These are phyloP conservation scores for Kryptopterus vitreolus DNA, from an alignment of 2,797 vertebrate species.

Conservation along the genomic window DNA sequence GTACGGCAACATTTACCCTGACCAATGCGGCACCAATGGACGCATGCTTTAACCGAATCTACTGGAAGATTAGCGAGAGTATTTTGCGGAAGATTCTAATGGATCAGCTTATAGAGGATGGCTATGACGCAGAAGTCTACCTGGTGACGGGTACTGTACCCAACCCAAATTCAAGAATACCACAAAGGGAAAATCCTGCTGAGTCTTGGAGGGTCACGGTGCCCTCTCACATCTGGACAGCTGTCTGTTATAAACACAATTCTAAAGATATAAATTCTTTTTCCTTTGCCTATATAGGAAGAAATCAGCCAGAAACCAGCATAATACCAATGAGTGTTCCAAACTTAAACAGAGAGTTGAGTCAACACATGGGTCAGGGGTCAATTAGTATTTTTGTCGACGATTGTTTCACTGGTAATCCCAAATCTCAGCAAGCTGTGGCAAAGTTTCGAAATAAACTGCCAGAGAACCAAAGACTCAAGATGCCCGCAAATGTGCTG, in stretches of 20 bases:
- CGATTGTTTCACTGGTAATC: conserved; percentile 26
- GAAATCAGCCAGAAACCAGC: neutral
- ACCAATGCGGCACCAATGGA: conserved; percentile 42
- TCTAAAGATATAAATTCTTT: neutral
- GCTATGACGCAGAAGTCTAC: neutral
- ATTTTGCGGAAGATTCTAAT: conserved; percentile 4
- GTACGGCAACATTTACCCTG: neutral
- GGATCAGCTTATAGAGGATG: neutral
- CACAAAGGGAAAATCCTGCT: neutral
- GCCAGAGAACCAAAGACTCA: neutral
- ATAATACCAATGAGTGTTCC: conserved; percentile 18
- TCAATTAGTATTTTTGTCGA: neutral
- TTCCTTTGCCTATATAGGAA: conserved; percentile 37
- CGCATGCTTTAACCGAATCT: neutral
- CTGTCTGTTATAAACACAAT: conserved; percentile 36
- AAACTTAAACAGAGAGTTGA: neutral
- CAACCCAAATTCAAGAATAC: neutral
- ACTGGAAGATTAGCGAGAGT: neutral
- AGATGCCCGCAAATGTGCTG: neutral
- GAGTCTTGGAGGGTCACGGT: conserved; percentile 27
- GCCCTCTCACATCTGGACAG: conserved; percentile 39
- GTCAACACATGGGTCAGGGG: neutral
- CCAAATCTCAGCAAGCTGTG: neutral
- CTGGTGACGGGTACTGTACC: conserved; percentile 37
- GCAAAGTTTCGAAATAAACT: neutral